phyloP scores from a whole-genome alignment of 2,797 vertebrate genomes.

The Falco rusticolus region DNA sequence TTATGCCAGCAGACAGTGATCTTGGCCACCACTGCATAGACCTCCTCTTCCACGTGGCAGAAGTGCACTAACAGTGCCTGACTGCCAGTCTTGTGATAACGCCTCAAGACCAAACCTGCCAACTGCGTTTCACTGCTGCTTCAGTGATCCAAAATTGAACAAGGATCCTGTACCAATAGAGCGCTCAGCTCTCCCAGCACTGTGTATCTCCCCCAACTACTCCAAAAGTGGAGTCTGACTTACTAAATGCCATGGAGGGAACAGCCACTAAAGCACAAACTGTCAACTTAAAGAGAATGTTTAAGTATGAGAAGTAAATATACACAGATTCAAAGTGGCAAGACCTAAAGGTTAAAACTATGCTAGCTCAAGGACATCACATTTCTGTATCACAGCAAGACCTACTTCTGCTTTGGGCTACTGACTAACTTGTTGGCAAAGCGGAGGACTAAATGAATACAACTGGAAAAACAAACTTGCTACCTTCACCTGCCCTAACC shows the following conservation, averaged over 20 bases:
- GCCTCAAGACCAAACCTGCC: not conserved
- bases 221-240: not conserved
- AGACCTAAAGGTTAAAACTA: not conserved
- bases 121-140: rapidly evolving
- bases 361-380: not conserved
- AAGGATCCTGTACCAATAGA: not conserved
- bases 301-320: not conserved
- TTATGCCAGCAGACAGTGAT: rapidly evolving
- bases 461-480: not conserved
- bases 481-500: not conserved
- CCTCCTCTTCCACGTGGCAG: not conserved
- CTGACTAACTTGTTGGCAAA: not conserved
- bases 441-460: not conserved
- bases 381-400: not conserved
- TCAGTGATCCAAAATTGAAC: not conserved
- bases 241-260: not conserved
- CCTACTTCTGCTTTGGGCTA: not conserved
- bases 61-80: not conserved
- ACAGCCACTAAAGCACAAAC: not conserved
- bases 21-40: not conserved
- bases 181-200: not conserved
- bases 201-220: not conserved
- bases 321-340: not conserved
- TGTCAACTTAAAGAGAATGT: not conserved
- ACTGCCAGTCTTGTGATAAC: not conserved